phyloP scores from a whole-genome alignment of 2,888 invertebrate genomes.

The Drosophila niveifrons region DNA sequence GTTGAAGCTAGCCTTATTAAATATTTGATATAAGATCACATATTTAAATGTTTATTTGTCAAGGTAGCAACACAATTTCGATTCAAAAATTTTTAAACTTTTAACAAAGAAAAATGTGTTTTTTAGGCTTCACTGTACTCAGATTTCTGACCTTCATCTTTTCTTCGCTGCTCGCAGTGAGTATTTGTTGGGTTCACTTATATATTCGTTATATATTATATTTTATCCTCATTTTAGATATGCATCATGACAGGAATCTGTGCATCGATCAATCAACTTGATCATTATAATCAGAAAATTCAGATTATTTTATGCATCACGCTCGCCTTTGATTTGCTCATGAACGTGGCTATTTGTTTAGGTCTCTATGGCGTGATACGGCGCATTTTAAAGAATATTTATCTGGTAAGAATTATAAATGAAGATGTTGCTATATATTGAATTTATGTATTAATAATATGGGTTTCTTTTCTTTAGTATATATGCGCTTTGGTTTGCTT shows the following conservation, averaged over 20 bases:
- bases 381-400: slow-evolving; percentile 1
- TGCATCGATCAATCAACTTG: slow-evolving; percentile 14
- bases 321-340: slow-evolving; percentile 21
- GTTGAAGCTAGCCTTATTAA: too few relatives aligned
- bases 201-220: background rate
- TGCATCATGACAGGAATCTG: slow-evolving; percentile 17
- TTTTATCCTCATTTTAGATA: slow-evolving; percentile 9
- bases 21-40: background rate
- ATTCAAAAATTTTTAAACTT: background rate
- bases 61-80: background rate
- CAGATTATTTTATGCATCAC: slow-evolving; percentile 5
- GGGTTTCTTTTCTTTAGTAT: slow-evolving; percentile 17
- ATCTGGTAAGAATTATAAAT: slow-evolving; percentile 22
- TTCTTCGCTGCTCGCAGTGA: slow-evolving; percentile 27
- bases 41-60: slow-evolving; percentile 8
- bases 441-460: too few relatives aligned
- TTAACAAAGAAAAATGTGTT: slow-evolving; percentile 19
- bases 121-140: slow-evolving; percentile 11
- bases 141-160: background rate
- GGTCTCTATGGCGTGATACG: slow-evolving; percentile 36
- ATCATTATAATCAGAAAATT: background rate
- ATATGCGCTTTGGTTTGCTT: slow-evolving; percentile 22
- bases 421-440: background rate
- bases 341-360: slow-evolving; percentile 5
- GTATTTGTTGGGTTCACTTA: background rate